Conservation (phyloP, 2,113 vertebrate species). For the Centrocercus urophasianus region DNA sequence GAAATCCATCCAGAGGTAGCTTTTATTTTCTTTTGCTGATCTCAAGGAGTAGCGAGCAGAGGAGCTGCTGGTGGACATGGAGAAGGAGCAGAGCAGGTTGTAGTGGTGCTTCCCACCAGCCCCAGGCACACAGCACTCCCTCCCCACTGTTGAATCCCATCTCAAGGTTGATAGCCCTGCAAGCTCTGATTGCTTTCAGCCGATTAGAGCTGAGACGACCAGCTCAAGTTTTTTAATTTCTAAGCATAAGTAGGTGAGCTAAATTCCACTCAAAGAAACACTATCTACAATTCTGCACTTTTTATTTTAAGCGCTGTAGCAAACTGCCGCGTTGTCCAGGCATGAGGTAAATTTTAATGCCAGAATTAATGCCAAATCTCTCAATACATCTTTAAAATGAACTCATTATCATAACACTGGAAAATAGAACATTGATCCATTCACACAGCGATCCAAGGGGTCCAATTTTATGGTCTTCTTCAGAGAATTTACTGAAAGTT, state of each 20-base stretch:
- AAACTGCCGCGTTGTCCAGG: conserved; percentile 11
- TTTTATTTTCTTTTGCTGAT: neutral
- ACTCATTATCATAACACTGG: conserved; percentile 68
- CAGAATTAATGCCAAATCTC: conserved; percentile 57
- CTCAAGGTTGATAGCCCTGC: neutral
- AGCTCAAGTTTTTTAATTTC: neutral
- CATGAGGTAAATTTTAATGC: conserved; percentile 64
- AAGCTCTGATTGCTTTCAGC: neutral
- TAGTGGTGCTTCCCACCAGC: rapidly evolving
- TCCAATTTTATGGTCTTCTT: conserved; percentile 60
- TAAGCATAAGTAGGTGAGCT: neutral
- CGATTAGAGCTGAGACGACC: neutral
- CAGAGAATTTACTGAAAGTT: conserved; percentile 52
- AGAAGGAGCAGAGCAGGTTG: neutral
- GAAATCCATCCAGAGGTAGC: neutral
- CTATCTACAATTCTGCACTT: neutral
- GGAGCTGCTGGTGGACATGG: neutral
- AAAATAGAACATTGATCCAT: conserved; percentile 71
- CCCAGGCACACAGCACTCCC: rapidly evolving
- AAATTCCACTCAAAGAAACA: neutral
- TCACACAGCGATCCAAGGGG: conserved; percentile 26
- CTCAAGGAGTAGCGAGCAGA: neutral
- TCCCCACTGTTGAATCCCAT: too few relatives aligned
- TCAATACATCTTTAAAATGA: conserved; percentile 68
- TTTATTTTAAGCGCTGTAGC: conserved; percentile 17